phyloP scores from a whole-genome alignment of 2,113 vertebrate species.

The Macquaria australasica region DNA sequence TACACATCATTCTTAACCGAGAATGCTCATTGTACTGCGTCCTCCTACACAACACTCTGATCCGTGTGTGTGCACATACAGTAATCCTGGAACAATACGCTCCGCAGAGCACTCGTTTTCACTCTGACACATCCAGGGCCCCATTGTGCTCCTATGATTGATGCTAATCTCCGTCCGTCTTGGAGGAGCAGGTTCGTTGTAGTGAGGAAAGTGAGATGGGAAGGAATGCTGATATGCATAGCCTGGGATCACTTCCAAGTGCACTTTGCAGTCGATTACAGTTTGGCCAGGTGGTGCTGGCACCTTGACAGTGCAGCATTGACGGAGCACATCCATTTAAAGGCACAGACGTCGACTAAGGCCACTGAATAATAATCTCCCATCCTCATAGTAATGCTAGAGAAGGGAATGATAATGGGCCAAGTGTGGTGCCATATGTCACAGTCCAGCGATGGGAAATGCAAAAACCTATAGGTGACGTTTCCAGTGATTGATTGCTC shows the following conservation, averaged over 20 bases:
- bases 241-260: constrained; percentile 77
- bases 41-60: constrained; percentile 67
- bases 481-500: constrained; percentile 37
- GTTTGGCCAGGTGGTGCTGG: constrained; percentile 80
- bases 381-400: constrained; percentile 37
- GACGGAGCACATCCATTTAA: constrained; percentile 75
- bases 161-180: constrained; percentile 69
- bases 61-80: constrained; percentile 54
- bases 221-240: constrained; percentile 64
- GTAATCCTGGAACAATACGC: constrained; percentile 72
- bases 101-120: constrained; percentile 44
- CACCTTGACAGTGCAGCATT: constrained; percentile 68
- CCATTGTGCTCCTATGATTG: constrained; percentile 63
- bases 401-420: constrained; percentile 50
- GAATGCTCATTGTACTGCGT: constrained; percentile 51
- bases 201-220: constrained; percentile 62
- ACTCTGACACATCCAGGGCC: constrained; percentile 56
- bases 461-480: constrained; percentile 24
- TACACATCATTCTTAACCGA: constrained; percentile 40
- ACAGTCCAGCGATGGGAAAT: constrained; percentile 57
- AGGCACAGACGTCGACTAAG: constrained; percentile 55
- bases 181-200: constrained; percentile 61
- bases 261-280: constrained; percentile 82
- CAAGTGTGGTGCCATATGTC: constrained; percentile 44
- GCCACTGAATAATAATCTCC: constrained; percentile 61